Evolutionary conservation across 2,113 vertebrate genomes (phyloP).

Genomic region (Myiagra hebetior): DNA sequence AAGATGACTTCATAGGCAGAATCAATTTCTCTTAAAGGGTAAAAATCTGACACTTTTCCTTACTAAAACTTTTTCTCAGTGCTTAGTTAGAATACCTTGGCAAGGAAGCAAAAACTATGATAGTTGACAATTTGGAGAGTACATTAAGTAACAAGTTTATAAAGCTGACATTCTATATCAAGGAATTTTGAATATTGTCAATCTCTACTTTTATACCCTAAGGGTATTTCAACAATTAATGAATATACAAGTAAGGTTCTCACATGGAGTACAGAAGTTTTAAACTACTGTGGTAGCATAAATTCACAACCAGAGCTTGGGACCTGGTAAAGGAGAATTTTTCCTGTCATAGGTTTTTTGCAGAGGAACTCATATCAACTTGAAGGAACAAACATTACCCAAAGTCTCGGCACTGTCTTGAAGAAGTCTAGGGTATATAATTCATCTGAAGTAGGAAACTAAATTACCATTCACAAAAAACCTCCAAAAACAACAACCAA

Average conservation of each 20-base stretch:
- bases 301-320: neutral
- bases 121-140: neutral
- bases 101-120: neutral
- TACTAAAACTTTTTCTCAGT: neutral
- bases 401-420: neutral
- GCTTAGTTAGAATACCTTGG: neutral
- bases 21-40: neutral
- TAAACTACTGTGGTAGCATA: neutral
- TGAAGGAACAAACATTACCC: neutral
- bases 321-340: neutral
- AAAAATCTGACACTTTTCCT: neutral
- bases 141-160: neutral
- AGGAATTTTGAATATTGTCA: neutral
- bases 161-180: neutral
- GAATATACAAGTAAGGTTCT: neutral
- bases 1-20: neutral
- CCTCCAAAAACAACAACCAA: neutral
- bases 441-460: neutral
- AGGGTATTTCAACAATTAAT: slow-evolving; percentile 17
- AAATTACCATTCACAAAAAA: neutral
- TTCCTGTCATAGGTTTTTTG: neutral
- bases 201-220: neutral
- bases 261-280: neutral
- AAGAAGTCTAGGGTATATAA: neutral
- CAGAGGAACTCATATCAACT: neutral